Percentiles rank a stretch among this genome's conserved stretches.
Evolutionary conservation across 2,113 vertebrate species (phyloP).

Genomic region (Myanophis thanlyinensis): DNA sequence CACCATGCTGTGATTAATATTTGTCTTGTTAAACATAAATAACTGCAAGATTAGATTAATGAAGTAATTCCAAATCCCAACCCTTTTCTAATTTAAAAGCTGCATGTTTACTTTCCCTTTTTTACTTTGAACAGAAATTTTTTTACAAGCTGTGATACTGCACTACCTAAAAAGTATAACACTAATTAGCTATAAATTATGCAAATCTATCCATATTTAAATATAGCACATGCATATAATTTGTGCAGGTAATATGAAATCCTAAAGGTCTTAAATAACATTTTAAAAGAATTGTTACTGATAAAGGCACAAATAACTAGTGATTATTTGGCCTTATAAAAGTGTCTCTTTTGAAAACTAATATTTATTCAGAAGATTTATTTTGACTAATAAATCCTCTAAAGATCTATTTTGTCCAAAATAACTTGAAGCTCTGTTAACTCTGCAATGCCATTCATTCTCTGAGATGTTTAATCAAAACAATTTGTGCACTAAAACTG

Average conservation of each 20-base stretch:
- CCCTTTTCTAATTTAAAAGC: neutral
- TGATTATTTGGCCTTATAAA: neutral
- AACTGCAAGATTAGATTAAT: neutral
- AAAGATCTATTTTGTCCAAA: neutral
- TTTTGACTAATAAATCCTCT: neutral
- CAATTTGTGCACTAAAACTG: neutral
- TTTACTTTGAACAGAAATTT: neutral
- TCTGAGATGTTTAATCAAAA: neutral
- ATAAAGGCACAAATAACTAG: neutral
- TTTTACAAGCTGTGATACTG: neutral
- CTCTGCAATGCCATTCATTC: neutral
- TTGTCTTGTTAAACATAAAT: neutral
- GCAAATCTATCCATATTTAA: neutral
- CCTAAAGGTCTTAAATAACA: neutral
- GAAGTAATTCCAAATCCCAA: neutral
- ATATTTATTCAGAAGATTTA: neutral
- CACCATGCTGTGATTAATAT: neutral
- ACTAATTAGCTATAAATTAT: neutral
- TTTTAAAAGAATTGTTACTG: neutral
- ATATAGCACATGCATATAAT: neutral
- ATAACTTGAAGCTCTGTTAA: neutral
- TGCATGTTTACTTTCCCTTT: neutral
- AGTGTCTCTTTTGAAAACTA: neutral
- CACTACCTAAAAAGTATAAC: neutral
- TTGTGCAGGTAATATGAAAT: neutral